These are phyloP conservation scores for Orchestia grillus DNA, from an alignment of 1,140 invertebrate genomes.

Conservation along the genomic window DNA sequence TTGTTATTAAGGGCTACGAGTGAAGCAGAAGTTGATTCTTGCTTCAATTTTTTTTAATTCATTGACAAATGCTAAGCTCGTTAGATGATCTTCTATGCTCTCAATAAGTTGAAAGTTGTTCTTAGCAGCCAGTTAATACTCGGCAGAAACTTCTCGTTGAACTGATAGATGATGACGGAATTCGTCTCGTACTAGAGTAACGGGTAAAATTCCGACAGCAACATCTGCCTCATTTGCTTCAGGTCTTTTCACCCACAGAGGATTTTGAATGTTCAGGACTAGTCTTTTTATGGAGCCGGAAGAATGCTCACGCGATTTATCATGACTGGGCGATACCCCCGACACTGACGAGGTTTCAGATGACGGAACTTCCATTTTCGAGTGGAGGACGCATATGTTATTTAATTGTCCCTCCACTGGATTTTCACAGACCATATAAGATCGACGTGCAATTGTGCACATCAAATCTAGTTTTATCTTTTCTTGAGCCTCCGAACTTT, in stretches of 20 bases:
- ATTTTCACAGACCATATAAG: background rate
- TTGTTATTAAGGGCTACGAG: background rate
- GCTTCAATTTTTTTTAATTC: background rate
- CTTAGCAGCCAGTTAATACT: background rate
- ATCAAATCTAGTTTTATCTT: background rate
- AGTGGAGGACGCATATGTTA: background rate
- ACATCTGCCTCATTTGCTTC: background rate
- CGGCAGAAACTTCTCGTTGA: background rate
- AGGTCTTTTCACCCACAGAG: background rate
- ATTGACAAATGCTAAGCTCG: background rate
- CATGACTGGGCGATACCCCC: background rate
- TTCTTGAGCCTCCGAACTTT: background rate
- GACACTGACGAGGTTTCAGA: background rate
- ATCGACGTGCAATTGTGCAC: background rate
- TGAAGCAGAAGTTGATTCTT: background rate
- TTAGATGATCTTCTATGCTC: background rate
- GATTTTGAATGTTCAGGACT: background rate
- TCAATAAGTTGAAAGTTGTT: background rate
- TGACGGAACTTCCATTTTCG: background rate
- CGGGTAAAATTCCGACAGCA: background rate
- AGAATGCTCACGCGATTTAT: background rate
- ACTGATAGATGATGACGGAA: background rate
- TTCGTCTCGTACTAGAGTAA: background rate
- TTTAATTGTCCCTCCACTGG: background rate
- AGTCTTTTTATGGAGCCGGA: background rate